phyloP scores from a whole-genome alignment of 2,888 invertebrate genomes.

The Heliconius aoede region DNA sequence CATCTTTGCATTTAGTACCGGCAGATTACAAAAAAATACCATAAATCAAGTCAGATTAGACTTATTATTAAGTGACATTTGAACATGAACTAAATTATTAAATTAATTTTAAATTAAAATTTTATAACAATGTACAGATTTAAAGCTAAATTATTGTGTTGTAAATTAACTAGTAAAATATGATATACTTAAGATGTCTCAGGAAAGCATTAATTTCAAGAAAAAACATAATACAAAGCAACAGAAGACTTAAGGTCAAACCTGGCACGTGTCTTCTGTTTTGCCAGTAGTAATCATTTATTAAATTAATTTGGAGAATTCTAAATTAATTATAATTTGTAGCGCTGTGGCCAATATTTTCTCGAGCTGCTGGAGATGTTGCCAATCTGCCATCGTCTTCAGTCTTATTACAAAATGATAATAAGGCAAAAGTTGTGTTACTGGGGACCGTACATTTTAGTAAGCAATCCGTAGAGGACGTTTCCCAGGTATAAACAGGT shows the following conservation, averaged over 20 bases:
- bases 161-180: slow-evolving; percentile 60
- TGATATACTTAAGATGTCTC: slow-evolving; percentile 66
- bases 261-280: slow-evolving; percentile 1
- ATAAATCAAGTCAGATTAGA: neutral
- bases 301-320: neutral
- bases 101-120: slow-evolving; percentile 14
- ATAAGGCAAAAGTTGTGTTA: slow-evolving; percentile 67
- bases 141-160: slow-evolving; percentile 47
- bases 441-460: slow-evolving; percentile 79
- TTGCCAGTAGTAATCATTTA: neutral
- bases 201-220: slow-evolving; percentile 50
- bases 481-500: slow-evolving; percentile 59
- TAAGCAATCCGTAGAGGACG: slow-evolving; percentile 77
- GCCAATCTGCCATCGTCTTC: slow-evolving; percentile 64
- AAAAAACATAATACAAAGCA: slow-evolving; percentile 25
- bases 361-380: slow-evolving; percentile 41
- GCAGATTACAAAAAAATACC: neutral
- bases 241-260: neutral
- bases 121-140: slow-evolving; percentile 40
- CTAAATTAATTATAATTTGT: slow-evolving; percentile 35
- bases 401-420: slow-evolving; percentile 67
- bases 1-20: neutral
- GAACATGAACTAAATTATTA: slow-evolving; percentile 25
- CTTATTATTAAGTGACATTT: slow-evolving; percentile 20
- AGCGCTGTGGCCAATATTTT: slow-evolving; percentile 42